Percentiles rank a stretch among this genome's conserved stretches.
Conservation (phyloP, 2,113 vertebrate genomes). For the Felis chaus region DNA sequence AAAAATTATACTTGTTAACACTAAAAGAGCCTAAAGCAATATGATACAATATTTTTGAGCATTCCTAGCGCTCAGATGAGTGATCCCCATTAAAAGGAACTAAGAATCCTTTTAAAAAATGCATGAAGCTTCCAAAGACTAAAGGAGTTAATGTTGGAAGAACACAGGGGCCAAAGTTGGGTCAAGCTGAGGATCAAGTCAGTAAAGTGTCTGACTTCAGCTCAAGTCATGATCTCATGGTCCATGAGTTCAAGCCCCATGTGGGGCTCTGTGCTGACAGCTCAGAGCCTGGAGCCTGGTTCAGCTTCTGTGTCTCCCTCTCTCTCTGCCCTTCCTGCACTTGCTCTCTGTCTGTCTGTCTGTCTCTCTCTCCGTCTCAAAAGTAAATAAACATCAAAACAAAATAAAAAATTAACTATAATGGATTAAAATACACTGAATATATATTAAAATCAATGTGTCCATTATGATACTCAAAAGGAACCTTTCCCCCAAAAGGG, state of each 20-base stretch:
- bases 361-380: no score
- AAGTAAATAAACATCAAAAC: neutral
- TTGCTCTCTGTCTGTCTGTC: no score
- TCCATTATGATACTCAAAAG: neutral
- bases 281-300: no score
- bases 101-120: neutral
- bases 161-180: neutral
- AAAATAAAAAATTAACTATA: neutral
- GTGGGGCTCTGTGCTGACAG: no score
- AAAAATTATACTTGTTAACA: neutral
- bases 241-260: no score
- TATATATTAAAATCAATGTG: slow-evolving; percentile 22
- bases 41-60: neutral
- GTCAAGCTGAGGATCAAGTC: neutral
- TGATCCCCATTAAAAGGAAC: neutral
- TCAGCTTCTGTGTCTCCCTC: no score
- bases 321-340: no score
- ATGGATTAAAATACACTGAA: slow-evolving; percentile 12
- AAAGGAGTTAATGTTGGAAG: neutral
- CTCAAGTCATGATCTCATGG: no score
- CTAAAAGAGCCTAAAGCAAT: neutral
- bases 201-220: no score
- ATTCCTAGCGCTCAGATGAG: neutral
- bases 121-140: neutral
- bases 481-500: neutral